These are phyloP conservation scores for Zoanthus solanderi DNA, from an alignment of 92 coral and sea anemone genomes.

Conservation along the genomic window DNA sequence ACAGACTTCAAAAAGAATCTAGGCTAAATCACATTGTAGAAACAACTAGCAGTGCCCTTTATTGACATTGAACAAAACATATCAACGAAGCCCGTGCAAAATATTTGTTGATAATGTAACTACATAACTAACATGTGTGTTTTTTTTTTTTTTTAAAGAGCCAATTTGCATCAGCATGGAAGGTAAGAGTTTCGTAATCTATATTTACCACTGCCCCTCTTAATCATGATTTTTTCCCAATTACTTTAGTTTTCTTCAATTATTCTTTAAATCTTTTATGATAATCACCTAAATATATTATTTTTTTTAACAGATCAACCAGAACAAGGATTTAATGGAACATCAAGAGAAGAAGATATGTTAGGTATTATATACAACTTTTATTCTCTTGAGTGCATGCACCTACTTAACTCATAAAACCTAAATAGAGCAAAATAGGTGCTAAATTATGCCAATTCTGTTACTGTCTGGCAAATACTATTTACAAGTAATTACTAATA, in stretches of 20 bases:
- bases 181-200: background rate
- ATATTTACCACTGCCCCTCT: background rate
- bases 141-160: background rate
- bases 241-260: background rate
- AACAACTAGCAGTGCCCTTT: background rate
- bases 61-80: background rate
- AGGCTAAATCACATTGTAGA: background rate
- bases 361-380: background rate
- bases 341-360: background rate
- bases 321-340: background rate
- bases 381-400: background rate
- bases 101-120: background rate
- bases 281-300: background rate
- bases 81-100: conserved; percentile 13
- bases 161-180: background rate
- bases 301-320: background rate
- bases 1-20: background rate
- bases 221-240: background rate
- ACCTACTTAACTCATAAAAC: background rate
- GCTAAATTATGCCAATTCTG: background rate
- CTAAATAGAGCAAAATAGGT: background rate
- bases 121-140: conserved; percentile 17
- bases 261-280: background rate
- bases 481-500: background rate
- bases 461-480: background rate